phyloP scores from a whole-genome alignment of 2,113 vertebrate species.

The Triplophysa siluroides region DNA sequence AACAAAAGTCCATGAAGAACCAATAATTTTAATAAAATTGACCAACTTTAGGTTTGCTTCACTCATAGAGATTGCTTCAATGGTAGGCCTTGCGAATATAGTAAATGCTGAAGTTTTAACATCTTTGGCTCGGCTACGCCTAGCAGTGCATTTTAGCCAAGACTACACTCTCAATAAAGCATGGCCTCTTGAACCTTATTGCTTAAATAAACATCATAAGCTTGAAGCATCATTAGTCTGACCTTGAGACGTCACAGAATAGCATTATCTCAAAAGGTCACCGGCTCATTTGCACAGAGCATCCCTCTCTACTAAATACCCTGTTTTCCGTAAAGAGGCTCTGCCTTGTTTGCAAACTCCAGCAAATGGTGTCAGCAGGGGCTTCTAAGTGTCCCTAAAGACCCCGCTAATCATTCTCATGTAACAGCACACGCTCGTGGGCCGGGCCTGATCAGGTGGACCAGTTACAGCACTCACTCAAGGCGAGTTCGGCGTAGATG shows the following conservation, averaged over 20 bases:
- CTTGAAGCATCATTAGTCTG: not conserved
- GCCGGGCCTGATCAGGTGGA: slow-evolving; percentile 71
- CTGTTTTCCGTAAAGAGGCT: slow-evolving; percentile 55
- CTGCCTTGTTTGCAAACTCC: slow-evolving; percentile 62
- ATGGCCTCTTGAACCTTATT: too few species aligned
- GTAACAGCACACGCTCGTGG: slow-evolving; percentile 64
- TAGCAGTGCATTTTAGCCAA: too few species aligned
- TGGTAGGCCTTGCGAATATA: too few species aligned
- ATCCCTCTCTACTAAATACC: slow-evolving; percentile 38
- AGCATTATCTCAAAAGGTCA: not conserved
- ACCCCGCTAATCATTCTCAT: slow-evolving; percentile 61
- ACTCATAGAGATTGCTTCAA: too few species aligned
- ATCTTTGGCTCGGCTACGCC: too few species aligned
- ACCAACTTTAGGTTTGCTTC: too few species aligned
- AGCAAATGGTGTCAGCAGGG: slow-evolving; percentile 55
- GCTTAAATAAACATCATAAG: not conserved
- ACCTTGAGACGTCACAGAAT: not conserved
- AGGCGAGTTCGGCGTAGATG: slow-evolving; percentile 63
- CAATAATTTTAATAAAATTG: too few species aligned
- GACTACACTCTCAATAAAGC: too few species aligned
- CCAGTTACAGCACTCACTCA: slow-evolving; percentile 57
- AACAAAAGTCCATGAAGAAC: too few species aligned
- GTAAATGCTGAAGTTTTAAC: too few species aligned
- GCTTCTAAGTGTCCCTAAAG: slow-evolving; percentile 55
- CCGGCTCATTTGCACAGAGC: not conserved